Evolutionary conservation across 2,888 invertebrate genomes (phyloP), one percentile per base, ranked within the genome.

Genomic region (Diarsia dahlii): DNA sequence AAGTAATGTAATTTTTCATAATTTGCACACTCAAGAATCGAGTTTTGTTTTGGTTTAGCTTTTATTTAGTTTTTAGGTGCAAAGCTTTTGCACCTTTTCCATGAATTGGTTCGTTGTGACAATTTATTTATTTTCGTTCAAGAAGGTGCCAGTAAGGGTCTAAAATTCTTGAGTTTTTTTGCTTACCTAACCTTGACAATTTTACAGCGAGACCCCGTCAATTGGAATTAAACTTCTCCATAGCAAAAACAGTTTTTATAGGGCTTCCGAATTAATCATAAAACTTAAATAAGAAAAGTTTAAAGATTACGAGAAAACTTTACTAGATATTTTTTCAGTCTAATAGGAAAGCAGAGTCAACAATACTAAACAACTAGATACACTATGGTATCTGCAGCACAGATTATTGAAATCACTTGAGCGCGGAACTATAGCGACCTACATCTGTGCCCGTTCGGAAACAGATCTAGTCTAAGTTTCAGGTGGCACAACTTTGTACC

Each of bases 401-500:
- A 74, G 76, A 78, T 76, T 76, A 81, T 84, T 84, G 79, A 86
- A 84, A 84, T 86, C 83, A 84, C 60, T 74, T 84, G 50, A 81
- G 77, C 39, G 70, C 28, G 28, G 64, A 79, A 74, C 83, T 84
- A 82, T 71, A 67, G 66, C 68, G 39, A 71, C 54, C 63, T 78
- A 74, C 75, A 84, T 78, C 71, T 84, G 75, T 50, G 60, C 60
- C 62, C 71, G 71, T 81, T 80, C 78, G 63, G 68, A 81, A 84
- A 80, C 87, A 78, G 78, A 79, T 81, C 71, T 69, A 68, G 78
- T 78, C 58, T 76, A 74, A 87, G 84, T 87, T 82, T 66, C 80
- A 84, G 85, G 74, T 80, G 69, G 80, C 64, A 39, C 71, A 88
- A 88, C 77, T 88, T 88, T 81, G 87, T 82, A 80, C 66, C 81